phyloP scores from a whole-genome alignment of 1,140 invertebrate species.

The Zophobas atratus region DNA sequence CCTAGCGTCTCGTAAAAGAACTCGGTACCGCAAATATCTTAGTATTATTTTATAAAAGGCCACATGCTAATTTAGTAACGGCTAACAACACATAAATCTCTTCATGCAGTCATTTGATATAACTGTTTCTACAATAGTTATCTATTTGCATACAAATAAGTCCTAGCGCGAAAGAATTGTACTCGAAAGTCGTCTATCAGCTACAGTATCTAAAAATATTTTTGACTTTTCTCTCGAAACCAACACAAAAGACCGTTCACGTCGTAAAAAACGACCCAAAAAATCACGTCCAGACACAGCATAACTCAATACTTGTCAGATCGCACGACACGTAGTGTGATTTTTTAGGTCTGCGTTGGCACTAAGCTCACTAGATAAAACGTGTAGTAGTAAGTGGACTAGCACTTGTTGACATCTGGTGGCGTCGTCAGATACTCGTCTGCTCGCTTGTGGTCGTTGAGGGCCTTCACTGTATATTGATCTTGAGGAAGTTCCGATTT shows the following conservation, averaged over 20 bases:
- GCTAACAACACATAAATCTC: constrained; percentile 51
- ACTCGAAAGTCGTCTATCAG: constrained; percentile 13
- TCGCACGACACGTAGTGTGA: constrained; percentile 1
- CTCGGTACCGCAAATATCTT: constrained; percentile 19
- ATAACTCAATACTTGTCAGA: constrained; percentile 14
- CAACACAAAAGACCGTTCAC: constrained; percentile 14
- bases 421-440: constrained; percentile 90
- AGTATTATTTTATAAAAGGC: constrained; percentile 50
- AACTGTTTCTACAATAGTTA: constrained; percentile 38
- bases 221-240: constrained; percentile 35
- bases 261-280: constrained; percentile 9
- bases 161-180: constrained; percentile 32
- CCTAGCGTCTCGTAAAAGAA: constrained; percentile 5
- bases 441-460: constrained; percentile 92
- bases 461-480: constrained; percentile 88
- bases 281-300: constrained; percentile 10
- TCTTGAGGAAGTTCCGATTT: constrained; percentile 97
- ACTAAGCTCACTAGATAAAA: constrained; percentile 60
- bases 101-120: constrained; percentile 38
- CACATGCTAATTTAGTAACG: constrained; percentile 52
- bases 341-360: constrained; percentile 56
- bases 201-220: constrained; percentile 39
- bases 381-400: constrained; percentile 68
- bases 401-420: constrained; percentile 89
- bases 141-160: constrained; percentile 30